Percentiles rank a stretch among this genome's conserved stretches.
These are phyloP conservation scores for Aplidium turbinatum DNA, from an alignment of 23 tunicate genomes.

Conservation along the genomic window DNA sequence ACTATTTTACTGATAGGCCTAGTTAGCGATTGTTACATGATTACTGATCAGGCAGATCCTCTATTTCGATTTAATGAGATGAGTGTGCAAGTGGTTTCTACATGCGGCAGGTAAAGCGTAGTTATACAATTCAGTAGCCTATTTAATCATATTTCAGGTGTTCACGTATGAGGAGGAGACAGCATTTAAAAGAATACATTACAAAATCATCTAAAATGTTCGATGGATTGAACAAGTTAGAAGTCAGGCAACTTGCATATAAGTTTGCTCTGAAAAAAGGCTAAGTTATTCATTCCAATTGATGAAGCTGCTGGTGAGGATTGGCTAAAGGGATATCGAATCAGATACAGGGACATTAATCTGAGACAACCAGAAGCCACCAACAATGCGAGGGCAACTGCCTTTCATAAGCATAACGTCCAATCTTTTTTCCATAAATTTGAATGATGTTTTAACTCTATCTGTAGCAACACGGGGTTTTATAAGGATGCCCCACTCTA, in stretches of 20 bases:
- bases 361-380: conserved; percentile 35
- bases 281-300: conserved; percentile 14
- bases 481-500: no score
- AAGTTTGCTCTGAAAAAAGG: conserved; percentile 26
- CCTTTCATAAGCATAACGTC: conserved; percentile 34
- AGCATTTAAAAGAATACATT: background rate
- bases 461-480: no score
- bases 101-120: background rate
- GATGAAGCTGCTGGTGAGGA: conserved; percentile 39
- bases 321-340: conserved; percentile 46
- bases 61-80: background rate
- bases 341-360: conserved; percentile 3
- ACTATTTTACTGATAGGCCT: conserved; percentile 10
- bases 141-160: conserved; percentile 5
- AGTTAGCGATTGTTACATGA: background rate
- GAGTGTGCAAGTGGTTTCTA: conserved; percentile 1
- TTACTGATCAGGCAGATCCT: background rate
- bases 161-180: conserved; percentile 6
- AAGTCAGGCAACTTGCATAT: conserved; percentile 25
- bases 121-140: background rate
- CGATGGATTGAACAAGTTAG: conserved; percentile 15
- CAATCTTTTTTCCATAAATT: conserved; percentile 25
- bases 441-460: no score
- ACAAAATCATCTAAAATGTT: conserved; percentile 24
- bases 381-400: conserved; percentile 32